phyloP scores from a whole-genome alignment of 2,888 invertebrate genomes.

The Siphonodentalium dalli region DNA sequence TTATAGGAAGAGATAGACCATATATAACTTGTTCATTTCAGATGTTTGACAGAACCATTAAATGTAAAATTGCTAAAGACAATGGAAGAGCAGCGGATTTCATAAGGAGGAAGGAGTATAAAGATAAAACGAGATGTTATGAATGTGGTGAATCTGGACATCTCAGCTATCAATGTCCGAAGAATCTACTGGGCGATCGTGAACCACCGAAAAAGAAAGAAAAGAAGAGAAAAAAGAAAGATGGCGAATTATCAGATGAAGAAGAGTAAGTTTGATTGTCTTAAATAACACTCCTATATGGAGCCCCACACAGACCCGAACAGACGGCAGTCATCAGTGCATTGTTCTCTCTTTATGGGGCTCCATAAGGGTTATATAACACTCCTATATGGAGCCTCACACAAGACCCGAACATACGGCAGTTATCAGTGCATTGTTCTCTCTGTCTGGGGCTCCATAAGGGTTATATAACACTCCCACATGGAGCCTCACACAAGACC shows the following conservation, averaged over 20 bases:
- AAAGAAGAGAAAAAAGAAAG: constrained; percentile 64
- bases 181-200: constrained; percentile 75
- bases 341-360: too few species aligned
- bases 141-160: constrained; percentile 79
- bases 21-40: constrained; percentile 24
- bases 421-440: too few species aligned
- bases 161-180: constrained; percentile 76
- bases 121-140: constrained; percentile 77
- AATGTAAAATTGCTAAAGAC: constrained; percentile 77
- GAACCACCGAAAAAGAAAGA: constrained; percentile 72
- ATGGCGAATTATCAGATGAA: constrained; percentile 17
- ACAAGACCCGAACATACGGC: too few species aligned
- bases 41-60: constrained; percentile 76
- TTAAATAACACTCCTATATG: background rate
- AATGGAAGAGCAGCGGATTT: constrained; percentile 79
- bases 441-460: too few species aligned
- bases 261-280: constrained; percentile 3
- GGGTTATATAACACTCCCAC: too few species aligned
- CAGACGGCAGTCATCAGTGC: too few species aligned
- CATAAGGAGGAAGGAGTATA: constrained; percentile 73
- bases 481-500: too few species aligned
- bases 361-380: too few species aligned
- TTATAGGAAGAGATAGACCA: too few species aligned
- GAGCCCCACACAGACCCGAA: too few species aligned
- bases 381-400: too few species aligned